Conservation (phyloP, 2,113 vertebrate species). For the Dromas ardeola region DNA sequence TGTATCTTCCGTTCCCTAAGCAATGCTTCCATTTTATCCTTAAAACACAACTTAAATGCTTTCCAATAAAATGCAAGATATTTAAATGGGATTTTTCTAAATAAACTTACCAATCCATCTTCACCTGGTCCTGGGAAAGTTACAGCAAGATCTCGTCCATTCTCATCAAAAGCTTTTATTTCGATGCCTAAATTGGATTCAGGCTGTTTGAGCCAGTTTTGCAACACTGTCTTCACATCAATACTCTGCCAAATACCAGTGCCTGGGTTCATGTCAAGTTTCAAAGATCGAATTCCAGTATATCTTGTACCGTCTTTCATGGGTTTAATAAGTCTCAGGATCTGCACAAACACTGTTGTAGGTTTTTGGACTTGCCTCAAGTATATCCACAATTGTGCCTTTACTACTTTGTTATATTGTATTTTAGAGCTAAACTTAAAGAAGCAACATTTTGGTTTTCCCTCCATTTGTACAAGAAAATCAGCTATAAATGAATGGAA, state of each 20-base stretch:
- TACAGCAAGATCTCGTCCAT: conserved; percentile 90
- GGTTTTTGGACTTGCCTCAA: conserved; percentile 85
- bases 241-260: conserved; percentile 95
- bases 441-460: conserved; percentile 92
- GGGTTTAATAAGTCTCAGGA: conserved; percentile 91
- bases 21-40: not conserved
- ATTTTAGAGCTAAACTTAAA: conserved; percentile 94
- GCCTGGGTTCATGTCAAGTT: conserved; percentile 93
- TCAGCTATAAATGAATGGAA: conserved; percentile 84
- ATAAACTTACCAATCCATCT: conserved; percentile 91
- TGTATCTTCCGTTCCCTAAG: not conserved
- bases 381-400: conserved; percentile 96
- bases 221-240: conserved; percentile 94
- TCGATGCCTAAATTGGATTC: conserved; percentile 98
- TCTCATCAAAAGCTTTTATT: conserved; percentile 94
- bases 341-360: conserved; percentile 95
- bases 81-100: not conserved
- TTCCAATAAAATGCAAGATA: not conserved
- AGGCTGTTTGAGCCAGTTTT: conserved; percentile 96
- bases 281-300: conserved; percentile 93
- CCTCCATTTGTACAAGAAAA: conserved; percentile 84
- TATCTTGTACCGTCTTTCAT: conserved; percentile 87
- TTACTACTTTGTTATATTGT: conserved; percentile 89
- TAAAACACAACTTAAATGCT: not conserved
- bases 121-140: conserved; percentile 88